Percentiles rank a stretch among this genome's conserved stretches.
phyloP scores from a whole-genome alignment of 2,888 invertebrate species.

The Chrysolina americana region DNA sequence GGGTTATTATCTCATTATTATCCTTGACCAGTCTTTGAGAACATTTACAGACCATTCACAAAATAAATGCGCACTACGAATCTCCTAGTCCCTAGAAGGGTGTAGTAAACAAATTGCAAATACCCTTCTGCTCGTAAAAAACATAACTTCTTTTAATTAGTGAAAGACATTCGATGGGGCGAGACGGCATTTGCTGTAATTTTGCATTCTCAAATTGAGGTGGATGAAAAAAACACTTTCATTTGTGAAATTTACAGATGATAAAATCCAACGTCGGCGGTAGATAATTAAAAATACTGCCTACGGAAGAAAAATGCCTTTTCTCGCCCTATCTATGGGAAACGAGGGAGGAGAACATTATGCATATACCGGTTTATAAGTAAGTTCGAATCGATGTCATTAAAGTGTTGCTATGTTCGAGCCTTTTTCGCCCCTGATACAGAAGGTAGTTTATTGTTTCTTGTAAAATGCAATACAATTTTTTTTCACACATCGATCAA shows the following conservation, averaged over 20 bases:
- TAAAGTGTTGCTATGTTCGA: constrained; percentile 19
- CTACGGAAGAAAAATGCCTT: constrained; percentile 61
- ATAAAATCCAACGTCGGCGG: constrained; percentile 65
- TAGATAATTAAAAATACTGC: constrained; percentile 67
- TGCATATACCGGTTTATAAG: constrained; percentile 27
- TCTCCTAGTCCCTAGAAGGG: background rate
- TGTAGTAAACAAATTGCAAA: constrained; percentile 62
- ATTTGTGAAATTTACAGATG: constrained; percentile 69
- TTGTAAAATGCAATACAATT: too few species aligned
- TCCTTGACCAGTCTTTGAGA: background rate
- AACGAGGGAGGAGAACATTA: constrained; percentile 44
- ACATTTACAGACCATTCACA: background rate
- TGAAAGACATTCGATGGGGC: constrained; percentile 56
- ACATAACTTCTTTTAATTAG: constrained; percentile 69
- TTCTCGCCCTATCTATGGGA: constrained; percentile 54
- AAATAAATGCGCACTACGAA: background rate
- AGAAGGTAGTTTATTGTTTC: background rate
- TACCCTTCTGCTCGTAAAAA: constrained; percentile 64
- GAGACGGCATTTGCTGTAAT: constrained; percentile 33
- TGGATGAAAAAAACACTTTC: constrained; percentile 62
- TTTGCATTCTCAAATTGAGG: constrained; percentile 39
- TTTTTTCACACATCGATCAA: too few species aligned
- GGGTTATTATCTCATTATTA: too few species aligned
- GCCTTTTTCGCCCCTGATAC: background rate
- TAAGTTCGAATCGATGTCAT: constrained; percentile 19